These are phyloP conservation scores for Cristatella mucedo DNA, from an alignment of 2,888 invertebrate genomes.

Conservation along the genomic window DNA sequence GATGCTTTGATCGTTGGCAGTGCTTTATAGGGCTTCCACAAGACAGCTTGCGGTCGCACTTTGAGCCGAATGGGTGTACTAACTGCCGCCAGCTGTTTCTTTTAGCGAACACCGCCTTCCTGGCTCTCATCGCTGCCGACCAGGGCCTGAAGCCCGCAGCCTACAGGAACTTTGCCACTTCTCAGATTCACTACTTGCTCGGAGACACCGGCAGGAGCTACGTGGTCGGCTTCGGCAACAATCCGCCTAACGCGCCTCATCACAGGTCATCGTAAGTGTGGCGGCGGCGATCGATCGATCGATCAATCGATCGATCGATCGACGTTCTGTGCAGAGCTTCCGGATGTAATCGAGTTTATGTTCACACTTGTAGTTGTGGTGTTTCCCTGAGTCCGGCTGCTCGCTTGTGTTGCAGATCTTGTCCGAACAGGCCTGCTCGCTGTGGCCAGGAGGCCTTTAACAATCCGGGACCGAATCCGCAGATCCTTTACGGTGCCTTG, in stretches of 20 bases:
- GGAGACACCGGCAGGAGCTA: slow-evolving; percentile 11
- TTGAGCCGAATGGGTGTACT: neutral
- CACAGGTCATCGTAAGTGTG: slow-evolving; percentile 19
- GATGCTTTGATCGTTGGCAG: too few relatives aligned
- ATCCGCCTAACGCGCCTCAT: slow-evolving; percentile 19
- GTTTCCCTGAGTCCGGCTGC: neutral
- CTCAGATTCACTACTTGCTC: slow-evolving; percentile 24
- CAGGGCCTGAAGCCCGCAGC: slow-evolving; percentile 17
- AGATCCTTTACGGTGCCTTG: slow-evolving; percentile 25
- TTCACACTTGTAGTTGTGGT: neutral
- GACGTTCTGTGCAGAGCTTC: neutral
- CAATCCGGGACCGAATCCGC: slow-evolving; percentile 20
- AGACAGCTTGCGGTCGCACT: too few relatives aligned
- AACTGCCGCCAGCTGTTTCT: too few relatives aligned
- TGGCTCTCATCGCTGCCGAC: slow-evolving; percentile 24
- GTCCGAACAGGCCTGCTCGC: slow-evolving; percentile 19
- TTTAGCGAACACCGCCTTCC: slow-evolving; percentile 21
- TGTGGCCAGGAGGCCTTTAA: slow-evolving; percentile 22
- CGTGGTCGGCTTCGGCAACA: slow-evolving; percentile 19
- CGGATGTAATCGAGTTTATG: too few relatives aligned
- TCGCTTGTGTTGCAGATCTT: slow-evolving; percentile 18
- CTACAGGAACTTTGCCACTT: slow-evolving; percentile 21
- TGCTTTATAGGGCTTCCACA: too few relatives aligned
- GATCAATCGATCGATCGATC: too few relatives aligned
- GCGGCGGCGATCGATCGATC: too few relatives aligned